phyloP scores from a whole-genome alignment of 2,797 vertebrate genomes.

The Chloroceryle inda region DNA sequence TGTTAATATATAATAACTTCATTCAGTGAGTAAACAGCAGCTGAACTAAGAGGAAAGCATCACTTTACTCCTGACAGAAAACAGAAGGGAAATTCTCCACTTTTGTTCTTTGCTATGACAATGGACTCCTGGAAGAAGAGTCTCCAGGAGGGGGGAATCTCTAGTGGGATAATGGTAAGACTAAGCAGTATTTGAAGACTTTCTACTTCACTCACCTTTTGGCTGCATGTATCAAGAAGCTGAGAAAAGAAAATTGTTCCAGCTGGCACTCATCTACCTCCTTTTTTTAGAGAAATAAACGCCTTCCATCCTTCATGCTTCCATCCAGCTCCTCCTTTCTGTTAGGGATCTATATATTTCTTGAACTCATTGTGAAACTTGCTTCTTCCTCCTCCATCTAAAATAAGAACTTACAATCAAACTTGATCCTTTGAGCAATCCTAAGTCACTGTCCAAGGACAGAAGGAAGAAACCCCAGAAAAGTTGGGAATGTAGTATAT shows the following conservation, averaged over 20 bases:
- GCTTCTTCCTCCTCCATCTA: background rate
- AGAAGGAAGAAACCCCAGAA: background rate
- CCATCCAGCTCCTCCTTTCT: background rate
- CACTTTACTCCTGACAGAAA: slow-evolving; percentile 27
- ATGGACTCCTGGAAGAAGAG: background rate
- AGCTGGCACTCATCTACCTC: background rate
- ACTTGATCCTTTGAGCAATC: background rate
- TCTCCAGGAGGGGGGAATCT: background rate
- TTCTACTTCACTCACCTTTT: background rate
- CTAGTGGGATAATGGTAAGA: background rate
- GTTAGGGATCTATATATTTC: background rate
- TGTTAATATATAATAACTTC: background rate
- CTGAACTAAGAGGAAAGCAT: slow-evolving; percentile 21
- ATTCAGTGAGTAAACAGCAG: slow-evolving; percentile 5
- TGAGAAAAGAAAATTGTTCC: background rate
- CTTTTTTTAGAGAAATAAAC: background rate
- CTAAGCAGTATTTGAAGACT: background rate
- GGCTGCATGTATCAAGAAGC: background rate
- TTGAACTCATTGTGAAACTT: background rate
- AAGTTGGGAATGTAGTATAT: background rate
- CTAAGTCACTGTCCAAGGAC: background rate
- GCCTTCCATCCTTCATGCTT: background rate
- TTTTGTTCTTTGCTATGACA: slow-evolving; percentile 35
- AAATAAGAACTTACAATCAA: background rate
- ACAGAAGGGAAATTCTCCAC: slow-evolving; percentile 4